Base-by-base conservation (phyloP, 1,140 invertebrate genomes). In the Phymorhynchus buccinoides region DNA sequence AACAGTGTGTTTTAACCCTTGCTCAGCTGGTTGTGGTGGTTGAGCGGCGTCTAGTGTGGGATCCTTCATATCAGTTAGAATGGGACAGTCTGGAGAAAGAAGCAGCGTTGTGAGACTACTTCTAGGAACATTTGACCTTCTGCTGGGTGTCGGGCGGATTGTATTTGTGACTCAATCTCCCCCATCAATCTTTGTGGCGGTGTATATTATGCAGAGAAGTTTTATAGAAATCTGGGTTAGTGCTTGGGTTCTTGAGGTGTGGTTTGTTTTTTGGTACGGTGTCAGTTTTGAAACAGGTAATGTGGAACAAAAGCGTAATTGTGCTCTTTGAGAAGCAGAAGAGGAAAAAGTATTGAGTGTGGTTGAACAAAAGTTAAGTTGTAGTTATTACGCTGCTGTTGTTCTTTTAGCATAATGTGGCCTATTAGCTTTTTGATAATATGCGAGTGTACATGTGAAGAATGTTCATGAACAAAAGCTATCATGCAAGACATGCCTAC, bases 1-100 rank as follows among this genome's bases (percentile, higher is more conserved):
- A 89, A 87, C 30, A 75, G 84, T 79, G 88, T 89, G 14, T 89
- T 91, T 79, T 88, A 84, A 87, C 81, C 16, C 27, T 35, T 9
- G 52, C 14, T 22, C 27, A 18, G n/a, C 68, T 83, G 30, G 30
- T 7, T 83, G 56, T 62, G 18, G 4, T 62, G 2, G 56, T 27
- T 62, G 56, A 52, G 12, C 22, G 12, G 48, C 48, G 22, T n/a
- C n/a, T n/a, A n/a, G n/a, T n/a, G n/a, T n/a, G n/a, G n/a, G n/a
- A n/a, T n/a, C n/a, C n/a, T n/a, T n/a, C 22, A 52, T 52, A 18
- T 52, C 22, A 52, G 48, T 52, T 52, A 52, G 44, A 52, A 52
- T 52, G 48, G 22, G 48, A 18, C 2, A 14, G 48, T 52, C 48
- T 18, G 22, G 48, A 52, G 48, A 52, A 52, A 52, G 48, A 52